A percentile compares a stretch with the other conserved stretches of the same genome.
Evolutionary conservation across 1,140 invertebrate species (phyloP).

Genomic region (Drosophila kohkoa): DNA sequence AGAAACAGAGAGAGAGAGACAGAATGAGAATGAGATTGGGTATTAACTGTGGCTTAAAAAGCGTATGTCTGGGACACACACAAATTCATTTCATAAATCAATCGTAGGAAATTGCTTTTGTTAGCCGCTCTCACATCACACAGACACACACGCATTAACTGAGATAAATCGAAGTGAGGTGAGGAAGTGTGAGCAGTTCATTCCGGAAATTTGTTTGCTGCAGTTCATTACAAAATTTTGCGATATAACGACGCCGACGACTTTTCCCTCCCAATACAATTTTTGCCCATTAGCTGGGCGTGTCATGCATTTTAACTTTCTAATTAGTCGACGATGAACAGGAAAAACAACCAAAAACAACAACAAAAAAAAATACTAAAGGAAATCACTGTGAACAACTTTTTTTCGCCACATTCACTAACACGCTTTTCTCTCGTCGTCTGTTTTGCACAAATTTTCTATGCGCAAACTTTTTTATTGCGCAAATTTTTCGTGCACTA

Average conservation of each 20-base stretch:
- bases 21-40: neutral
- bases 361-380: constrained; percentile 1
- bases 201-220: constrained; percentile 67
- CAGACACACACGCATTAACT: constrained; percentile 42
- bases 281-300: constrained; percentile 56
- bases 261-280: constrained; percentile 49
- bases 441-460: constrained; percentile 28
- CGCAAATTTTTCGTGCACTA: constrained; percentile 74
- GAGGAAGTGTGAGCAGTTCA: neutral
- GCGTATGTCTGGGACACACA: constrained; percentile 49
- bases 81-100: constrained; percentile 74
- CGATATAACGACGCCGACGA: neutral
- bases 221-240: constrained; percentile 44
- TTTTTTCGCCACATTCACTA: constrained; percentile 9
- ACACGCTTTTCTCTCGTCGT: neutral
- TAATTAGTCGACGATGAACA: constrained; percentile 62
- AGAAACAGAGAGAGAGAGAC: constrained; percentile 2
- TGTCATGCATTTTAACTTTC: constrained; percentile 71
- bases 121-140: constrained; percentile 33
- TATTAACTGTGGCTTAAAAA: constrained; percentile 60
- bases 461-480: constrained; percentile 77
- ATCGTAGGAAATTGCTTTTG: constrained; percentile 83
- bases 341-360: neutral
- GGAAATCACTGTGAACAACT: constrained; percentile 21
- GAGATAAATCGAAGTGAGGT: neutral